Base-by-base conservation (phyloP, 1,140 invertebrate species). In the Carcinoscorpius rotundicauda region DNA sequence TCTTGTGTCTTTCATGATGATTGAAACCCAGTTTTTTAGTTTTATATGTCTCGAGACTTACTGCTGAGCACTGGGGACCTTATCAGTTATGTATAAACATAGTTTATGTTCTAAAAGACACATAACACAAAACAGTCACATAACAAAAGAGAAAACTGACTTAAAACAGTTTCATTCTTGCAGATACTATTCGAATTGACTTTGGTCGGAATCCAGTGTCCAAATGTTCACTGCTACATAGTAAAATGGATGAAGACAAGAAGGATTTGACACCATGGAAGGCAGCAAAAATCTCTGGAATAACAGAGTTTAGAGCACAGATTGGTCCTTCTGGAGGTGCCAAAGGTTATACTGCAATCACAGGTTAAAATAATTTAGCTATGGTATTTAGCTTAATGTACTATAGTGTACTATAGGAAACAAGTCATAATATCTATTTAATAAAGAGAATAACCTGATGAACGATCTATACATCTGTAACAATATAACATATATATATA, bases 131-230 rank as follows among this genome's bases (percentile, higher is more conserved):
- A 29, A 29, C 0, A 29, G 29, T 29, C 29, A 29, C 29, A 29
- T 29, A 29, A 29, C 29, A 2, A 29, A 29, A 29, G 29, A 29
- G 29, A 29, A 29, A 29, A 29, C 29, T 29, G 2, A 29, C 29
- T 29, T 29, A 29, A 29, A 29, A 29, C 29, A 29, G 6, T 49
- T 9, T 4, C 11, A 4, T 11, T 52, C 58, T 62, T 65, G 6
- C 55, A 71, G 70, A 65, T 50, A 81, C 86, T 73, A 76, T 87
- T 0, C 77, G 80, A 65, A 76, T 93, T 4, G 80, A 87, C 63
- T 80, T 93, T 50, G 82, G 80, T 62, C 78, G 82, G 6, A 81
- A 63, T 51, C 65, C 72, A 50, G 52, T 58, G 5, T 63, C 29
- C 29, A 29, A 29, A 29, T 29, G 29, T 29, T 29, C 29, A 29